phyloP scores from a whole-genome alignment of 1,140 invertebrate species.

The Hydropsyche tenuis region DNA sequence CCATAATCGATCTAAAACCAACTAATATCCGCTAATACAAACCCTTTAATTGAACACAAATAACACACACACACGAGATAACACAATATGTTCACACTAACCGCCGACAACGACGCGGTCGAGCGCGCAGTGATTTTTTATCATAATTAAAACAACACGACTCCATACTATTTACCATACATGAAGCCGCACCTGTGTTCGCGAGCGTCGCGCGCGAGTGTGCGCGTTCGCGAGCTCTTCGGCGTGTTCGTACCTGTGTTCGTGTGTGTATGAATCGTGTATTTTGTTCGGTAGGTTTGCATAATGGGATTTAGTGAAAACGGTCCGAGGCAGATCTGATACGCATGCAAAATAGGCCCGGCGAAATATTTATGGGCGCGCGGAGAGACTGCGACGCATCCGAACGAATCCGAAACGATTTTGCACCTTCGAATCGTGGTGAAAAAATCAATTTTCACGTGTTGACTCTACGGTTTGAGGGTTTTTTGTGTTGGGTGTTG shows the following conservation, averaged over 20 bases:
- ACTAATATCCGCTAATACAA: no score
- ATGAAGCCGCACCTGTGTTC: no score
- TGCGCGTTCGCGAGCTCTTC: no score
- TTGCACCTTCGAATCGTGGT: slow-evolving; percentile 19
- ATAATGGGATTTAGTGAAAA: slow-evolving; percentile 38
- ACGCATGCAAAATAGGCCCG: slow-evolving; percentile 47
- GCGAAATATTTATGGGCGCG: slow-evolving; percentile 43
- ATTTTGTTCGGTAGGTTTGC: not conserved
- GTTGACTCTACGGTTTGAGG: not conserved
- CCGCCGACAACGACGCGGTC: not conserved
- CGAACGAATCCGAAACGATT: slow-evolving; percentile 29
- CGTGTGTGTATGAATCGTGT: not conserved
- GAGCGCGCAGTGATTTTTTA: slow-evolving; percentile 33
- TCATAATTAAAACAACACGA: slow-evolving; percentile 41
- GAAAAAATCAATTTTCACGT: not conserved
- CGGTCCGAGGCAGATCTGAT: slow-evolving; percentile 40
- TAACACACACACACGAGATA: not conserved
- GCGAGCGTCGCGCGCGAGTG: no score
- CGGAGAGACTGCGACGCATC: slow-evolving; percentile 32
- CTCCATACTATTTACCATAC: no score
- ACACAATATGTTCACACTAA: not conserved
- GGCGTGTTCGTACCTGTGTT: slow-evolving; percentile 4
- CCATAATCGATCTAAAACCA: no score
- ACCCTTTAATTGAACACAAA: no score
- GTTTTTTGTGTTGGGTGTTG: no score